Percentiles rank a stretch among this genome's conserved stretches.
phyloP scores from a whole-genome alignment of 2,113 vertebrate genomes.

The Boleophthalmus pectinirostris region DNA sequence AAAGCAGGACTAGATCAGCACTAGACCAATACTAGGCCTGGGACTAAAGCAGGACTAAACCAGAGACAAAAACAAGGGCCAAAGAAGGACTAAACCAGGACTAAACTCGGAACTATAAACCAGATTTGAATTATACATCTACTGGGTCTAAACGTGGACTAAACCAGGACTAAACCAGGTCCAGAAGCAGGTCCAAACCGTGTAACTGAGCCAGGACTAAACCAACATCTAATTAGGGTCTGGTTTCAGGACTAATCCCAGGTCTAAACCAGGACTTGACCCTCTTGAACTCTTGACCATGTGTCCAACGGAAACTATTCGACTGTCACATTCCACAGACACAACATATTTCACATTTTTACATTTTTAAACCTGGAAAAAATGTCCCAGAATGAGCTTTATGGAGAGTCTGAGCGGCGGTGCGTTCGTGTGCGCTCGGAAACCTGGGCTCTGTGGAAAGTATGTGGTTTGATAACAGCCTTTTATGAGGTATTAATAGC shows the following conservation, averaged over 20 bases:
- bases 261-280: not conserved
- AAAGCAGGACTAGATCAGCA: no score
- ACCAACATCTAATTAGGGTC: not conserved
- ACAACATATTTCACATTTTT: not conserved
- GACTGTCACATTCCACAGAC: not conserved
- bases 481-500: slow-evolving; percentile 16
- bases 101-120: not conserved
- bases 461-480: slow-evolving; percentile 9
- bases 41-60: no score
- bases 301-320: not conserved
- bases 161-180: not conserved
- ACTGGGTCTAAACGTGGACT: not conserved
- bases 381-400: not conserved
- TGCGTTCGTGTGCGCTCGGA: not conserved
- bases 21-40: no score
- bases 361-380: slow-evolving; percentile 3
- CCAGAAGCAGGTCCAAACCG: not conserved
- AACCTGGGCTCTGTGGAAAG: slow-evolving; percentile 3
- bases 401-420: not conserved
- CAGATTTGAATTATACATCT: not conserved
- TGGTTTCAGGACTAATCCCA: not conserved
- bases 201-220: not conserved
- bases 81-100: not conserved
- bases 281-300: slow-evolving; percentile 1
- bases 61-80: no score